phyloP scores from a whole-genome alignment of 2,797 vertebrate species.

The Taenioides sp. region DNA sequence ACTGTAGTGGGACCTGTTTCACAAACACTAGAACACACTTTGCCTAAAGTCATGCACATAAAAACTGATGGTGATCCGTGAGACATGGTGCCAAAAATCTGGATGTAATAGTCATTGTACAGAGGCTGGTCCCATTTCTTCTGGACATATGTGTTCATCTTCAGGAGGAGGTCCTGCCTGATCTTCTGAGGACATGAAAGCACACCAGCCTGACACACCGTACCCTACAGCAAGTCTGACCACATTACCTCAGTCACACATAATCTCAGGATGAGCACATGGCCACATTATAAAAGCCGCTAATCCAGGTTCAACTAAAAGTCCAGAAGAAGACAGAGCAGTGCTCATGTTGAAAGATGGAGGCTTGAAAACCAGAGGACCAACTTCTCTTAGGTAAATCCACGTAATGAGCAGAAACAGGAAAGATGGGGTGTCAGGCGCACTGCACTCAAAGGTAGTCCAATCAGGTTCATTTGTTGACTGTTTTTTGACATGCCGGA shows the following conservation, averaged over 20 bases:
- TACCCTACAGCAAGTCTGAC: not conserved
- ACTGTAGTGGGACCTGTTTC: not conserved
- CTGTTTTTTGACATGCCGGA: too few relatives aligned
- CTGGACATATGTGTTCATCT: not conserved
- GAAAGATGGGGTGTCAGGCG: not conserved
- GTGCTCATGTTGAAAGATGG: not conserved
- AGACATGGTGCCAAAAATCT: not conserved
- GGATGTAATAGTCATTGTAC: not conserved
- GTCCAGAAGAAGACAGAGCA: not conserved
- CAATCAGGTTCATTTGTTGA: too few relatives aligned
- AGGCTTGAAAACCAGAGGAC: not conserved
- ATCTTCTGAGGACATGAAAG: not conserved
- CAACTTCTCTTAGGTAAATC: not conserved
- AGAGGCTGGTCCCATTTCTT: not conserved
- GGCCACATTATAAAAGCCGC: not conserved
- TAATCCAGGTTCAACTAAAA: not conserved
- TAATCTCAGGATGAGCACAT: not conserved
- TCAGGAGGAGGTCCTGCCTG: not conserved
- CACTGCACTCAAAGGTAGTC: not conserved
- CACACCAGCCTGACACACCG: not conserved
- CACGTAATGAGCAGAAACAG: not conserved
- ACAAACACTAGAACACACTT: not conserved
- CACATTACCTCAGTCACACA: conserved; percentile 1
- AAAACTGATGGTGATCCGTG: not conserved
- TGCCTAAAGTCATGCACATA: not conserved